Percentiles rank a stretch among this genome's conserved stretches.
Evolutionary conservation across 2,797 vertebrate genomes (phyloP).

Genomic region (Mormyrus proboscirostris): DNA sequence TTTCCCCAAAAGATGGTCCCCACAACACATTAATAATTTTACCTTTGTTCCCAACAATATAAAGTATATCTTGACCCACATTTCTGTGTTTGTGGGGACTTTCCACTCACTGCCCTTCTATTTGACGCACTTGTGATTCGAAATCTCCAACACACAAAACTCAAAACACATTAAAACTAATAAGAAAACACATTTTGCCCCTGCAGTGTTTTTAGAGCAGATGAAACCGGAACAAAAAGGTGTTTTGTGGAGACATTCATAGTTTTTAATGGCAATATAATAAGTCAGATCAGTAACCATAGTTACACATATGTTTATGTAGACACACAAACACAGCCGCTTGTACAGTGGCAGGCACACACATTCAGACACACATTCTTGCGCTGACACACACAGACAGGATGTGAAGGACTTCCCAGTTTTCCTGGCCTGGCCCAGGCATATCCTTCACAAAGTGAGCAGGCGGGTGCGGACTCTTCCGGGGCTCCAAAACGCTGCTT

Average conservation of each 20-base stretch:
- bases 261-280: not conserved
- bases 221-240: not conserved
- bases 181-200: not conserved
- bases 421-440: not conserved
- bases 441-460: conserved; percentile 47
- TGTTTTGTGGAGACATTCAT: not conserved
- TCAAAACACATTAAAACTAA: not conserved
- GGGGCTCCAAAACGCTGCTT: conserved; percentile 27
- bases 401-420: not conserved
- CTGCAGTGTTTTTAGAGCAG: not conserved
- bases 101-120: not conserved
- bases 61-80: not conserved
- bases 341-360: not conserved
- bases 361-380: not conserved
- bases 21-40: not conserved
- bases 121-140: not conserved
- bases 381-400: not conserved
- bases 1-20: not conserved
- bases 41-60: not conserved
- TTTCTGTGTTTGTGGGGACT: not conserved
- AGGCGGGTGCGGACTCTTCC: conserved; percentile 40
- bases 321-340: not conserved
- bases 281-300: not conserved
- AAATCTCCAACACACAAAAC: not conserved
- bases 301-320: not conserved